Evolutionary conservation across 2,888 invertebrate species (phyloP).

Genomic region (Caenorhabditis becei): DNA sequence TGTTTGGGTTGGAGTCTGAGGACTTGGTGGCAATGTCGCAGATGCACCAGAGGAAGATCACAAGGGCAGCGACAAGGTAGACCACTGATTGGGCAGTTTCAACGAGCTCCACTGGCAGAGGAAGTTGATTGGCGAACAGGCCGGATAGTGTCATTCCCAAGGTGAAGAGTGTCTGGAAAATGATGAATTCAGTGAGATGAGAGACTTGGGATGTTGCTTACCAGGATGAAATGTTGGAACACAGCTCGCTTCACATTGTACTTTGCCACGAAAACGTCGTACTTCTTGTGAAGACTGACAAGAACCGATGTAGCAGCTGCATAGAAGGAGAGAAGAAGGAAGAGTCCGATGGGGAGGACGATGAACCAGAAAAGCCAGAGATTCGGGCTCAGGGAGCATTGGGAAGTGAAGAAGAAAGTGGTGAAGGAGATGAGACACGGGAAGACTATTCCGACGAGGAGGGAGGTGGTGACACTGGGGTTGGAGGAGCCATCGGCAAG

Average conservation of each 20-base stretch:
- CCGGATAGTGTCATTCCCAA: slow-evolving; percentile 49
- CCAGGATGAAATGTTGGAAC: slow-evolving; percentile 75
- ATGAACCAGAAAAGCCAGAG: slow-evolving; percentile 77
- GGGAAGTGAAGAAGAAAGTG: slow-evolving; percentile 70
- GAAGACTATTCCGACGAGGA: slow-evolving; percentile 74
- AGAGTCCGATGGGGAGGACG: slow-evolving; percentile 72
- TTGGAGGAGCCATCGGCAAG: slow-evolving; percentile 71
- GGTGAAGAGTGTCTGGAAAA: slow-evolving; percentile 54
- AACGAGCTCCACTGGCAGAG: slow-evolving; percentile 30
- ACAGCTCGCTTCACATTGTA: slow-evolving; percentile 72
- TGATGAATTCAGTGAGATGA: not conserved
- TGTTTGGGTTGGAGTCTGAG: slow-evolving; percentile 31
- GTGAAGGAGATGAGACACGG: slow-evolving; percentile 71
- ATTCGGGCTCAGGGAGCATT: slow-evolving; percentile 69
- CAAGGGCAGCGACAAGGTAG: slow-evolving; percentile 36
- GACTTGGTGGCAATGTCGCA: slow-evolving; percentile 46
- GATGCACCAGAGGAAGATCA: slow-evolving; percentile 59
- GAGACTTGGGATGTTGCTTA: slow-evolving; percentile 25
- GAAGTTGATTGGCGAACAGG: slow-evolving; percentile 52
- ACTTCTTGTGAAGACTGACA: slow-evolving; percentile 77
- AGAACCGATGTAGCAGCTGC: slow-evolving; percentile 76
- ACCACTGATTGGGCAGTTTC: slow-evolving; percentile 44
- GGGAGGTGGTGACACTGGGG: slow-evolving; percentile 68
- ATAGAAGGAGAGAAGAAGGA: slow-evolving; percentile 78
- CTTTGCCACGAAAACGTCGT: slow-evolving; percentile 74